Base-by-base conservation (phyloP, 2,113 vertebrate species). In the Seriola quinqueradiata region DNA sequence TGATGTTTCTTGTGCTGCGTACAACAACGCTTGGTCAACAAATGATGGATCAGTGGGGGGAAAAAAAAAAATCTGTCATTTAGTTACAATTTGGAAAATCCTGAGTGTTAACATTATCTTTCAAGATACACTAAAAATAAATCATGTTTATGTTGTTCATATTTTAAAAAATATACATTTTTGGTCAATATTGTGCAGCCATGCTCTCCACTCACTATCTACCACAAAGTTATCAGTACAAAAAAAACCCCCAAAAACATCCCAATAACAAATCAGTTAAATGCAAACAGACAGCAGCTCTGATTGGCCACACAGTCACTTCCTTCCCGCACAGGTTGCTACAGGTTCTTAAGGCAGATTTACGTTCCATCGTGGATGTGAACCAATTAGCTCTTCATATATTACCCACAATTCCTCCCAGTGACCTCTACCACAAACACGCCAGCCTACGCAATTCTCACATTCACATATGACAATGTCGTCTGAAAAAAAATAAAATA, bases 311-410 rank as follows among this genome's bases (percentile, higher is more conserved):
- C 48, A 52, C 48, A 52, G 67, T 70, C 58, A 63, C 55, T 5
- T 80, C 77, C 0, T 19, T 55, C 74, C 28, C 14, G 1, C 75
- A 68, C 60, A 50, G 55, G 44, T 81, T 71, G 86, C 91, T 91
- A 90, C 80, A 42, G 79, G 83, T 75, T 74, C 46, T 87, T 92
- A 91, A 92, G 91, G 91, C 87, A 91, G 85, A 89, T 59, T 89
- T 17, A 9, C 6, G 13, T 61, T 63, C 54, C 52, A 66, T 80
- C 32, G 13, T 50, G 9, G 67, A 79, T 46, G 77, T 46, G 28
- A 82, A 81, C 73, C 19, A 5, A 28, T 73, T 19, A 71, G 12
- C 34, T 78, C 52, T 32, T 84, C 48, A 57, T 23, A 38, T 74
- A 3, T 72, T 59, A 32, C 48, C n/a, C 71, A 66, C 8, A 69